A percentile compares a stretch with the other conserved stretches of the same genome.
These are phyloP conservation scores for Anadara kagoshimensis DNA, from an alignment of 1,140 invertebrate genomes.

Conservation along the genomic window DNA sequence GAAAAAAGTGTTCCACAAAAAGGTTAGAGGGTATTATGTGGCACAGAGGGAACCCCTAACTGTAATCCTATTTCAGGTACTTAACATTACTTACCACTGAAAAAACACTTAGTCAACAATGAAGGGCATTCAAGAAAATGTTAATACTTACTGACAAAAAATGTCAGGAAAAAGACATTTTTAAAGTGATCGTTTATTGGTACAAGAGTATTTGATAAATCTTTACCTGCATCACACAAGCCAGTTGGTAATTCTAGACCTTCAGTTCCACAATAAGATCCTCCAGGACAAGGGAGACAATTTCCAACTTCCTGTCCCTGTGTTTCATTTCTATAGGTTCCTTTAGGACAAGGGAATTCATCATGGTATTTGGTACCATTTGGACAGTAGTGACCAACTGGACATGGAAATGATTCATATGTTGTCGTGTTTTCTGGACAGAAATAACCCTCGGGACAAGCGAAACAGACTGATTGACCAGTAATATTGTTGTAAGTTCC, in stretches of 20 bases:
- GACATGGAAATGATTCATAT: slow-evolving; percentile 64
- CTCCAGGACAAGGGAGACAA: slow-evolving; percentile 65
- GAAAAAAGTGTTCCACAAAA: too few relatives aligned
- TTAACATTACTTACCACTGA: too few relatives aligned
- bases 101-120: too few relatives aligned
- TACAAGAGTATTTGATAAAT: background rate
- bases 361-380: slow-evolving; percentile 53
- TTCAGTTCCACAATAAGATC: slow-evolving; percentile 60
- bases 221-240: slow-evolving; percentile 61
- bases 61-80: too few relatives aligned
- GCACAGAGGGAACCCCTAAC: too few relatives aligned
- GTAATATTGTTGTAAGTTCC: slow-evolving; percentile 70
- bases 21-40: too few relatives aligned
- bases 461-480: slow-evolving; percentile 56
- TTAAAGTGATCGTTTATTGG: background rate
- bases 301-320: slow-evolving; percentile 53
- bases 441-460: slow-evolving; percentile 64
- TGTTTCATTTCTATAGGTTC: slow-evolving; percentile 55
- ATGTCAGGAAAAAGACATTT: background rate
- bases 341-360: slow-evolving; percentile 66
- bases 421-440: slow-evolving; percentile 67
- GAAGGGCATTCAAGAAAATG: background rate
- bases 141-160: background rate
- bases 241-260: slow-evolving; percentile 56
- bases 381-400: slow-evolving; percentile 66